Percentiles rank a stretch among this genome's conserved stretches.
Conservation (phyloP, 2,797 vertebrate genomes). For the Tokudaia tokunoshimensis region DNA sequence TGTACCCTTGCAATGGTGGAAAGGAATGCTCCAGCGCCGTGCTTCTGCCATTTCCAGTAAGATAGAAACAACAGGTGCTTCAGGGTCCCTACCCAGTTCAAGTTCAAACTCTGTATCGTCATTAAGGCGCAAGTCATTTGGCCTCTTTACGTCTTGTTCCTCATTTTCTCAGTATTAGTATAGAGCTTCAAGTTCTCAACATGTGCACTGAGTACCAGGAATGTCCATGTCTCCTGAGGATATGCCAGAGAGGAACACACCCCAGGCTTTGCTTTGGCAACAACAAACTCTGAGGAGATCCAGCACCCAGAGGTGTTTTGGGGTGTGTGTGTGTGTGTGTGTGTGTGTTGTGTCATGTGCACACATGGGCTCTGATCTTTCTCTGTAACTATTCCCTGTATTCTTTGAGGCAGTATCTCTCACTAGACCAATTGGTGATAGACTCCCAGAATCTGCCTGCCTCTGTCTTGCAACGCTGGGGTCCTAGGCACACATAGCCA, state of each 20-base stretch:
- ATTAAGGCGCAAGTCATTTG: not conserved
- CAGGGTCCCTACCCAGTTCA: not conserved
- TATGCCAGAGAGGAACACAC: not conserved
- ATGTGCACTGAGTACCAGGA: not conserved
- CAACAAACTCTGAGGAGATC: not conserved
- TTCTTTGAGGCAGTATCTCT: not conserved
- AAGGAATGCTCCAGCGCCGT: not conserved
- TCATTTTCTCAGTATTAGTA: not conserved
- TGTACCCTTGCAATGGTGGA: not conserved
- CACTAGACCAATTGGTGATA: not conserved
- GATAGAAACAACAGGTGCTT: not conserved
- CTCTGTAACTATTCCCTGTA: not conserved
- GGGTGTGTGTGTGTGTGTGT: too few relatives aligned
- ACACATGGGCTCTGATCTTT: not conserved
- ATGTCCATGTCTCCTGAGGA: not conserved
- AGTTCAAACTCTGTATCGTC: not conserved
- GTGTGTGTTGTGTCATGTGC: not conserved
- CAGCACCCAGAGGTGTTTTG: not conserved
- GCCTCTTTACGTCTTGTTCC: not conserved
- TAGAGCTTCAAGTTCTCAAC: not conserved
- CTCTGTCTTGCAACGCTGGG: not conserved
- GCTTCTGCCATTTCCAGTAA: not conserved
- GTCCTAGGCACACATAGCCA: not conserved
- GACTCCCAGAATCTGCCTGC: not conserved
- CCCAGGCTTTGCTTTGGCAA: not conserved